phyloP scores from a whole-genome alignment of 2,113 vertebrate genomes.

The Castor canadensis region DNA sequence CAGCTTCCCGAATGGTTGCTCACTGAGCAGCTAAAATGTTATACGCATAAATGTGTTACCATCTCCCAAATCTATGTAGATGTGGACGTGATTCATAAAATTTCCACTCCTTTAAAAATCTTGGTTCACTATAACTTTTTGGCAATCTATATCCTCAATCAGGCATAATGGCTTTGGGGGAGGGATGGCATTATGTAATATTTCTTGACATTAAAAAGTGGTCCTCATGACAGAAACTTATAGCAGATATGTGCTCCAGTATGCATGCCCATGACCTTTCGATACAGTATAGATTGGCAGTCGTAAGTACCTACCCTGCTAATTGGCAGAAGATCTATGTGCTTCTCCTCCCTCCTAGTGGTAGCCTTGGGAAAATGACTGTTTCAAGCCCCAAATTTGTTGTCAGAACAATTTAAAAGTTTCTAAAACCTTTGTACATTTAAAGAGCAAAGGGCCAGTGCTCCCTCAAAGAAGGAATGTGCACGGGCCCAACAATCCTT shows the following conservation, averaged over 20 bases:
- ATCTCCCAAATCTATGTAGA: neutral
- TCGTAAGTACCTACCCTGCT: neutral
- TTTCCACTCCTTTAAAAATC: neutral
- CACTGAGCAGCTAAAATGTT: neutral
- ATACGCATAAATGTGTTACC: neutral
- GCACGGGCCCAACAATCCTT: neutral
- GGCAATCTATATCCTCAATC: neutral
- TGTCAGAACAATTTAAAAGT: neutral
- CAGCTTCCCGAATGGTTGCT: neutral
- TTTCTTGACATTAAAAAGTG: conserved; percentile 6
- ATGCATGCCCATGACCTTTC: neutral
- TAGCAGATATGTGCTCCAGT: neutral
- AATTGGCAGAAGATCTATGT: neutral
- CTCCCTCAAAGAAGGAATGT: neutral
- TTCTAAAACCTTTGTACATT: neutral
- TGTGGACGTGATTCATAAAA: neutral
- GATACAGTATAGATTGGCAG: neutral
- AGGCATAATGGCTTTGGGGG: neutral
- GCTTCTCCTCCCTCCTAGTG: neutral
- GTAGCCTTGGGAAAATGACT: neutral
- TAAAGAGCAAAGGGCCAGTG: neutral
- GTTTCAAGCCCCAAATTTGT: neutral
- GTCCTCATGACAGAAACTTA: neutral
- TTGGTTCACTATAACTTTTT: neutral
- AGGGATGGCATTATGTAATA: neutral